Base-by-base conservation (phyloP, 2,888 invertebrate genomes). In the Chalcosyrphus nemorum region DNA sequence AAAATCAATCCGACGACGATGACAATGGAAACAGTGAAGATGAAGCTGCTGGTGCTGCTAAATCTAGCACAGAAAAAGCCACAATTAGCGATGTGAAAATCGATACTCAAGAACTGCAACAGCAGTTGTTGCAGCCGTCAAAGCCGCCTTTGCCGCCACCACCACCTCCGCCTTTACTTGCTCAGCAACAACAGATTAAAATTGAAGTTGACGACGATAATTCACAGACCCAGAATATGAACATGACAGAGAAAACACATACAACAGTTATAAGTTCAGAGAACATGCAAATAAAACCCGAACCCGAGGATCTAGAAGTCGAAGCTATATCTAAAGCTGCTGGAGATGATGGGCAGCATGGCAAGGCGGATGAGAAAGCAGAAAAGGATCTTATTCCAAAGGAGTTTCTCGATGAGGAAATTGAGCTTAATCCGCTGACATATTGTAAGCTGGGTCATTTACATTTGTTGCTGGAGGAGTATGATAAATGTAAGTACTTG, bases 391-490 rank as follows among this genome's bases (percentile, higher is more conserved):
- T 92, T 17, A 70, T 84, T 59, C 21, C 65, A 1, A 84, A 84
- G 13, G 80, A 80, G 13, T 59, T 54, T 6, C 43, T 74, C 9
- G 70, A 93, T 86, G 92, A 95, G 91, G 94, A 94, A 78, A 95
- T 96, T 86, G 95, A 94, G 88, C 96, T 97, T 87, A 96, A 97
- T 92, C 96, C 97, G 0, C 95, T 96, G 91, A 97, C 98, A 1
- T 98, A 96, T 92, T 97, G 98, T 89, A 97, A 98, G 92, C 92
- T 99, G 68, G 99, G 99, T 1, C 99, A 99, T 92, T 96, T 99
- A 89, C 97, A 98, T 92, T 93, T 99, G 32, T 93, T 99, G 1
- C 92, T 98, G 15, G 97, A 97, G 91, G 97, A 99, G 90, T 98
- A 96, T 93, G 94, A 95, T 29, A 98, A 98, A 96, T 98, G 99